These are phyloP conservation scores for Ctenomys sociabilis DNA, from an alignment of 2,113 vertebrate species.

Conservation along the genomic window DNA sequence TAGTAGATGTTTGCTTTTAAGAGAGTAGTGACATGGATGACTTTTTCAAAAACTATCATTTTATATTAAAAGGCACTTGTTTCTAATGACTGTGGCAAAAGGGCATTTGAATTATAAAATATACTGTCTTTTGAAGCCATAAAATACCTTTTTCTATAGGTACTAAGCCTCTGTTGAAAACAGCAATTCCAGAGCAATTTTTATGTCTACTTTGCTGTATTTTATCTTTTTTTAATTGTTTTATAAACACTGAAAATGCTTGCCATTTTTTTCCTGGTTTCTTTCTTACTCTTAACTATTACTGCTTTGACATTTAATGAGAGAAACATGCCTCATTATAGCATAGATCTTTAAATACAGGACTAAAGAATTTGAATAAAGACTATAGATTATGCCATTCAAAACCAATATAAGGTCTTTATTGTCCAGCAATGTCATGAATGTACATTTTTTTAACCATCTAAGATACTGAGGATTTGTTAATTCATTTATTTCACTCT, in stretches of 20 bases:
- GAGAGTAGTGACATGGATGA: conserved; percentile 6
- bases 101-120: conserved; percentile 30
- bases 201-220: conserved; percentile 22
- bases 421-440: background rate
- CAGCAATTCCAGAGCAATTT: conserved; percentile 20
- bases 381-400: conserved; percentile 19
- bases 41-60: conserved; percentile 27
- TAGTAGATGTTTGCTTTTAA: conserved; percentile 31
- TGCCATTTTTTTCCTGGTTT: background rate
- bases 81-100: conserved; percentile 50
- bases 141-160: conserved; percentile 46
- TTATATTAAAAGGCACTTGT: background rate
- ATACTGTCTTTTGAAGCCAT: conserved; percentile 10
- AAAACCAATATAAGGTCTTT: conserved; percentile 21
- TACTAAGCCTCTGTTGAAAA: background rate
- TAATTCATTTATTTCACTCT: conserved; percentile 53
- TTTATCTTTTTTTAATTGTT: conserved; percentile 62
- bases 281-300: conserved; percentile 10
- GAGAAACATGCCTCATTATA: conserved; percentile 29
- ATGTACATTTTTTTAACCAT: conserved; percentile 10
- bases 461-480: background rate
- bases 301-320: conserved; percentile 60
- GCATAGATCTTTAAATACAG: conserved; percentile 57
- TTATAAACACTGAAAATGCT: conserved; percentile 43
- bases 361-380: conserved; percentile 55